Evolutionary conservation across 2,888 invertebrate genomes (phyloP).

Genomic region (Tethea ocularis): DNA sequence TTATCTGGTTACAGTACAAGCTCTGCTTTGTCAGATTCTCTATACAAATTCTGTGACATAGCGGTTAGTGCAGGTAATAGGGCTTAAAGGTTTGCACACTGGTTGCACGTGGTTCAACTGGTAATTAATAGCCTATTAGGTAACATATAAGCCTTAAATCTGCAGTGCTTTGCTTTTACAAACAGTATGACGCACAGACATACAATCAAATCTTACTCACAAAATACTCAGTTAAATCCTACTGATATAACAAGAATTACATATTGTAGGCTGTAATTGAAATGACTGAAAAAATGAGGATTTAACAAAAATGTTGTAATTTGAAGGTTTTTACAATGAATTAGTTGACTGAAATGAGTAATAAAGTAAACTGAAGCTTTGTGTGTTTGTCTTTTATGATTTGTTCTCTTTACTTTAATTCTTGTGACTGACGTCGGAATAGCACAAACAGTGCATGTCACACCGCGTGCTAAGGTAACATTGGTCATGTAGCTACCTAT

Average conservation of each 20-base stretch:
- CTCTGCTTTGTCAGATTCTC: too few relatives aligned
- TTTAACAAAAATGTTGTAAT: background rate
- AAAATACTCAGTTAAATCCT: background rate
- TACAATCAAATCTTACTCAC: background rate
- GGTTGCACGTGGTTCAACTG: too few relatives aligned
- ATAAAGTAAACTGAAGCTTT: background rate
- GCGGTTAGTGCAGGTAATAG: too few relatives aligned
- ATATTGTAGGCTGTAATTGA: background rate
- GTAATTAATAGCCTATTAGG: too few relatives aligned
- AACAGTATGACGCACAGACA: background rate
- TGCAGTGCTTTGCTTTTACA: background rate
- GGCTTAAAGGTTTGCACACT: too few relatives aligned
- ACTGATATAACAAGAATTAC: background rate
- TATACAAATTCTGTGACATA: too few relatives aligned
- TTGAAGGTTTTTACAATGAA: too few relatives aligned
- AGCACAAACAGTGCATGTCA: too few relatives aligned
- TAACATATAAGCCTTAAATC: background rate
- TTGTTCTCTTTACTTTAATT: background rate
- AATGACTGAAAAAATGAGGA: background rate
- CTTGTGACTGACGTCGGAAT: too few relatives aligned
- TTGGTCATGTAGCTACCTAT: too few relatives aligned
- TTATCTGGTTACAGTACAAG: too few relatives aligned
- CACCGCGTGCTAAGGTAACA: too few relatives aligned
- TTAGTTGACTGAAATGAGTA: background rate
- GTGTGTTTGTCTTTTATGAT: background rate